Base-by-base conservation (phyloP, 2,113 vertebrate genomes). In the Misgurnus anguillicaudatus region DNA sequence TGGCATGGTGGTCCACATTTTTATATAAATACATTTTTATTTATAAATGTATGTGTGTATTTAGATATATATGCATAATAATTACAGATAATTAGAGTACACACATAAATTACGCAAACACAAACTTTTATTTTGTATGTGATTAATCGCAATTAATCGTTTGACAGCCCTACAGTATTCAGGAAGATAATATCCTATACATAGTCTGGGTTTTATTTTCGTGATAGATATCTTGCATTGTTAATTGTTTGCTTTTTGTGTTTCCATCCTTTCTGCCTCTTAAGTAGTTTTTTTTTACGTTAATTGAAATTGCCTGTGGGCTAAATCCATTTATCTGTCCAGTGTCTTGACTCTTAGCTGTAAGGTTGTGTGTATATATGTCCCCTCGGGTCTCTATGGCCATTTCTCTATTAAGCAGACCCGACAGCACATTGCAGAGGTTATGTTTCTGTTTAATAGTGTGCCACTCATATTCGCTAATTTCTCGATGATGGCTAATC, bases 251-350 rank as follows among this genome's bases (percentile, higher is more conserved):
- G 75, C 65, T 62, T 65, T 79, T 83, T 53, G 78, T 71, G 76
- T 82, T 80, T 17, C 87, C 81, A 81, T 86, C 80, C 80, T 62
- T 51, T 83, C 69, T 77, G 73, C 77, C 78, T 89, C 75, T 79
- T 84, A 41, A 63, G 71, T 76, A 87, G 47, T 69, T 57, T 47
- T 42, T 47, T 42, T 63, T 58, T 62, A 48, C 83, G 5, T 73
- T 86, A 87, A 85, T 83, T 89, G 87, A 88, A 90, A 89, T 83
- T 83, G 84, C 84, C 89, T 78, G 72, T 63, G 45, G 87, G 89
- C 84, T 78, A 88, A 90, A 90, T 90, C 87, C 83, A 88, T 90
- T 90, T 87, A 83, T 91, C 85, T 87, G 81, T 85, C 86, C 80
- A 41, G 64, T 64, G 67, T 79, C 64, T 41, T 79, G 80, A 82